A percentile compares a stretch with the other conserved stretches of the same genome.
These are phyloP conservation scores for Gadus chalcogrammus DNA, from an alignment of 2,113 vertebrate genomes.

Conservation along the genomic window DNA sequence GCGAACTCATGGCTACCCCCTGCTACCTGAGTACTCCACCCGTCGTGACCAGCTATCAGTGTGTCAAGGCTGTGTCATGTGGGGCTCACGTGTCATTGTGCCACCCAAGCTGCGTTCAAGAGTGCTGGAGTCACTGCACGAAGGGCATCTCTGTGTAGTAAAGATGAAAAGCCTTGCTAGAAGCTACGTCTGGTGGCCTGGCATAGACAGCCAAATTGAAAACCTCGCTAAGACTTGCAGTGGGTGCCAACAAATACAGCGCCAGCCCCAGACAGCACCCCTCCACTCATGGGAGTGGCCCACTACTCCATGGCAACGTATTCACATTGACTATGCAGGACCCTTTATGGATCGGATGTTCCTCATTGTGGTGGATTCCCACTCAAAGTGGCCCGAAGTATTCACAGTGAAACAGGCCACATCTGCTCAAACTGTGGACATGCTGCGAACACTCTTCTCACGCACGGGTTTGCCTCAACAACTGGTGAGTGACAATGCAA, in stretches of 20 bases:
- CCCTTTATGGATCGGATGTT: constrained; percentile 3
- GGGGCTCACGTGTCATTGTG: too few species aligned
- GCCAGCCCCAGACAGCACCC: background rate
- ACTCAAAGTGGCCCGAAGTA: constrained; percentile 20
- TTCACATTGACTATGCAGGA: constrained; percentile 21
- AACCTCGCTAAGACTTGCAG: background rate
- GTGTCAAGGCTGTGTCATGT: too few species aligned
- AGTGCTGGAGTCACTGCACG: too few species aligned
- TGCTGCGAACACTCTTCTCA: background rate
- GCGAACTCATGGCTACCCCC: too few species aligned
- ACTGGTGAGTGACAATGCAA: background rate
- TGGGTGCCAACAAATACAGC: constrained; percentile 8
- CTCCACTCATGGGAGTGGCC: constrained; percentile 12
- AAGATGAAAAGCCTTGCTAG: constrained; percentile 1
- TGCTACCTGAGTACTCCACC: too few species aligned
- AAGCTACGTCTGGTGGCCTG: too few species aligned
- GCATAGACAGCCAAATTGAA: constrained; percentile 9
- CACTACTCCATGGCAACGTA: constrained; percentile 4
- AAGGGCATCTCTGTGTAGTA: constrained; percentile 17
- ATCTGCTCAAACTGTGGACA: constrained; percentile 11
- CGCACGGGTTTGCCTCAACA: too few species aligned
- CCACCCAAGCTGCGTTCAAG: too few species aligned
- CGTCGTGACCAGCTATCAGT: too few species aligned
- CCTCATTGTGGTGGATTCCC: background rate
- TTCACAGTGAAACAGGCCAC: constrained; percentile 8